These are phyloP conservation scores for Syngnathus acus DNA, from an alignment of 2,797 vertebrate genomes.

Conservation along the genomic window DNA sequence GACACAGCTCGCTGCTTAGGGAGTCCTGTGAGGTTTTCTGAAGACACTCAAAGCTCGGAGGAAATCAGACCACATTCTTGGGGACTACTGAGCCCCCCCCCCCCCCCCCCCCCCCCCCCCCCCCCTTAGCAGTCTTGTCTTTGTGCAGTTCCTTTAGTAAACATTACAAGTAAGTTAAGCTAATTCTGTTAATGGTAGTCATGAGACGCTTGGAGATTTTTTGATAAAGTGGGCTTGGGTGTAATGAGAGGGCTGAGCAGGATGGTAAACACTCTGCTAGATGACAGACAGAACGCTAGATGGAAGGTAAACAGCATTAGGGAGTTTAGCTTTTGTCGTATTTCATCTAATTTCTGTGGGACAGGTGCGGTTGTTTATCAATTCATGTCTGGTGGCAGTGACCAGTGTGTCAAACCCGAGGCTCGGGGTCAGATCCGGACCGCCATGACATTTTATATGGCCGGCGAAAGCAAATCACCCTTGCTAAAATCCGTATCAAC, in stretches of 20 bases:
- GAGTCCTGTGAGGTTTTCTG: slow-evolving; percentile 41
- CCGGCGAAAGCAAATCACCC: no score
- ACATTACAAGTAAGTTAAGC: slow-evolving; percentile 41
- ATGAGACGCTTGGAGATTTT: slow-evolving; percentile 35
- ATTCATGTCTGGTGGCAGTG: not conserved
- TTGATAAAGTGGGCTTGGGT: slow-evolving; percentile 27
- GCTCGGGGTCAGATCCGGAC: no score
- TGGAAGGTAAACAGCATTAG: not conserved
- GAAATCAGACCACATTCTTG: slow-evolving; percentile 41
- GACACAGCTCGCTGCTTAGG: slow-evolving; percentile 42
- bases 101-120: not conserved
- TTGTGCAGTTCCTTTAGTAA: slow-evolving; percentile 29
- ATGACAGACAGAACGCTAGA: slow-evolving; percentile 1
- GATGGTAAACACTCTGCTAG: slow-evolving; percentile 31
- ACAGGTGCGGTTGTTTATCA: not conserved
- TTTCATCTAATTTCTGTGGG: not conserved
- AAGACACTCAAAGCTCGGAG: slow-evolving; percentile 36
- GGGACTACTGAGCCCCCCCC: slow-evolving; percentile 10
- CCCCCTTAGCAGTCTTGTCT: not conserved
- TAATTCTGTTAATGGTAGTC: slow-evolving; percentile 35
- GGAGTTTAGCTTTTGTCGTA: not conserved
- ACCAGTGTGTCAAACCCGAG: no score
- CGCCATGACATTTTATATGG: no score
- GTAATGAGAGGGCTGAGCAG: slow-evolving; percentile 18
- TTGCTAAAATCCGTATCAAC: no score